Base-by-base conservation (phyloP, 2,888 invertebrate genomes). In the Argyra leucocephala region DNA sequence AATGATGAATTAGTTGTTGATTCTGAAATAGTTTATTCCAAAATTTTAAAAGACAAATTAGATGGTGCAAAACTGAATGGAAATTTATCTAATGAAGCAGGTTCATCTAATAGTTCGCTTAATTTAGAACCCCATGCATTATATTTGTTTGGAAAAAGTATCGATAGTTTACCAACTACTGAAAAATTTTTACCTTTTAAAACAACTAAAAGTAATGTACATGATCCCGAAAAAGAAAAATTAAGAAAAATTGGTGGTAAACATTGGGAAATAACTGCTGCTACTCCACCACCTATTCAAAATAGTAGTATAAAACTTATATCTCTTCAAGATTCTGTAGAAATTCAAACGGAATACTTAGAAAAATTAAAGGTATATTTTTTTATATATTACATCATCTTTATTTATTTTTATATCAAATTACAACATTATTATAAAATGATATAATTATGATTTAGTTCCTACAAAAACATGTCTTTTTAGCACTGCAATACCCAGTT, bases 231-330 rank as follows among this genome's bases (percentile, higher is more conserved):
- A n/a, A 78, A 77, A 67, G 79, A 79, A 68, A 74, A 75, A 22
- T 63, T 65, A 6, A 73, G 78, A 3, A 78, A 75, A 64, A 31
- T 57, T n/a, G 70, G 72, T 48, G 72, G 73, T 2, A 77, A 75
- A 67, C 67, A 75, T 67, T 79, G 80, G 79, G 79, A 79, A 67
- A 67, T 73, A 10, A 79, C 80, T 2, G 78, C 79, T 2, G 79
- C 80, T 1, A 80, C 79, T 10, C 79, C 79, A 15, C 78, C 78
- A 12, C 71, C 73, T 0, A 75, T 80, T 62, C 74, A 74, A 57
- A 73, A 78, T 68, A 72, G 71, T 12, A 73, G 71, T 18, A 67
- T 73, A 0, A 73, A 78, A 64, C 48, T 79, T 61, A 68, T 79
- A 36, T 69, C 75, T 2, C 65, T 79, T 31, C 72, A 74, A 3